phyloP scores from a whole-genome alignment of 2,113 vertebrate genomes.

The Prinia subflava region DNA sequence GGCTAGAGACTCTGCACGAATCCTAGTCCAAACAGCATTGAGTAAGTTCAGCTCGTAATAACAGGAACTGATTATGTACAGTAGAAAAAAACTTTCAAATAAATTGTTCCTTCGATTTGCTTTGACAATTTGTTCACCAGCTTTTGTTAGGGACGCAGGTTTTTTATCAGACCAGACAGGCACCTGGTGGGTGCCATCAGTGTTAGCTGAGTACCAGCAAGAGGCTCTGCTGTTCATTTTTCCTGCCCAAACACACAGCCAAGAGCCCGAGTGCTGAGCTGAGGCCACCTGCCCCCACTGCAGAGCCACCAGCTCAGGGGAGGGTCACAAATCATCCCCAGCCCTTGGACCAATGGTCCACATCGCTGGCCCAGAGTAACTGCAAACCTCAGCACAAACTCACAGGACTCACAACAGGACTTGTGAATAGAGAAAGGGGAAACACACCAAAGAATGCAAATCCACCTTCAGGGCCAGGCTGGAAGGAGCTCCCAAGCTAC shows the following conservation, averaged over 20 bases:
- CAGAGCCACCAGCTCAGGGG: not conserved
- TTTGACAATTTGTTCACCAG: not conserved
- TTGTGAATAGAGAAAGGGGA: not conserved
- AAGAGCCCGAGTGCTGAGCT: not conserved
- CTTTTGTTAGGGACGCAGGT: not conserved
- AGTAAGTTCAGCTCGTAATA: not conserved
- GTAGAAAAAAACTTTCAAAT: not conserved
- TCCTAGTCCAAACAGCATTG: not conserved
- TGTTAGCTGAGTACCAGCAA: not conserved
- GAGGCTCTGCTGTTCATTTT: not conserved
- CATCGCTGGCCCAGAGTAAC: accelerated
- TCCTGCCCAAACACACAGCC: not conserved
- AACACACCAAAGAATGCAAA: not conserved
- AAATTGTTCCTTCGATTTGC: not conserved
- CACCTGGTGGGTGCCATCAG: not conserved
- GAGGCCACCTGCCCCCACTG: not conserved
- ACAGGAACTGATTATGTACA: not conserved
- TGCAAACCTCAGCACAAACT: not conserved
- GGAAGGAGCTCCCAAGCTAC: not conserved
- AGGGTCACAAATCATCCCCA: not conserved
- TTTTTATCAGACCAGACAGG: not conserved
- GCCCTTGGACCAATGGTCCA: accelerated
- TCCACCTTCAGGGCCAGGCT: accelerated
- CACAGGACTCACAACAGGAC: accelerated
- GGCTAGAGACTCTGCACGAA: not conserved